phyloP scores from a whole-genome alignment of 92 coral and sea anemone species.

The Heteractis magnifica region DNA sequence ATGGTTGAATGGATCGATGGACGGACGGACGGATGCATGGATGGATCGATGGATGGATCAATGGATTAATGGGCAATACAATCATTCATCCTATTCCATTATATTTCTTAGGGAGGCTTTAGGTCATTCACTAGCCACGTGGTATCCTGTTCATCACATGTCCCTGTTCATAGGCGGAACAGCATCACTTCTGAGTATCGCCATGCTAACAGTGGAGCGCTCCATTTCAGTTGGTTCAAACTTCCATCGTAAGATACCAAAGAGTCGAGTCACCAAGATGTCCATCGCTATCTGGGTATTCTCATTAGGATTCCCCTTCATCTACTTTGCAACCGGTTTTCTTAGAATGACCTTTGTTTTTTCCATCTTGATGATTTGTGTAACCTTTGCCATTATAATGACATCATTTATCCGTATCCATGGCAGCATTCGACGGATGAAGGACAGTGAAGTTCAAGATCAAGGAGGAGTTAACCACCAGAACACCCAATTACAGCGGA shows the following conservation, averaged over 20 bases:
- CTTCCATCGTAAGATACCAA: constrained; percentile 42
- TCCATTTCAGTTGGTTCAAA: constrained; percentile 62
- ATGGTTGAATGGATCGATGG: no score
- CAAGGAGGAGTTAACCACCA: not conserved
- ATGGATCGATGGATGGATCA: no score
- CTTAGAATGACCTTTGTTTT: constrained; percentile 58
- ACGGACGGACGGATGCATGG: no score
- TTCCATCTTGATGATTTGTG: constrained; percentile 58
- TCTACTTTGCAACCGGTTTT: constrained; percentile 59
- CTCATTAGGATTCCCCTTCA: constrained; percentile 49
- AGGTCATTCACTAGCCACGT: constrained; percentile 39
- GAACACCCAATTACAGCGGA: not conserved
- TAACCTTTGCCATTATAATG: constrained; percentile 35
- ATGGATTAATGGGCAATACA: no score
- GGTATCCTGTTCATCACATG: constrained; percentile 53
- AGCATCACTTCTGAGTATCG: constrained; percentile 73
- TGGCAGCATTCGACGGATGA: constrained; percentile 25
- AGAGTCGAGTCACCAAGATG: constrained; percentile 33
- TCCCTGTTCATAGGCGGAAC: constrained; percentile 71
- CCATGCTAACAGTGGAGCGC: constrained; percentile 72
- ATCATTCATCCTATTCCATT: not conserved
- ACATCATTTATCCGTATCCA: constrained; percentile 56
- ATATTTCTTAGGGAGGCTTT: constrained; percentile 58
- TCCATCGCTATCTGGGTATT: constrained; percentile 63
- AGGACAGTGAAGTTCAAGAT: not conserved